Percentiles rank a stretch among this genome's conserved stretches.
These are phyloP conservation scores for Microcebus ravelobensis DNA, from an alignment of 2,113 vertebrate genomes.

Conservation along the genomic window DNA sequence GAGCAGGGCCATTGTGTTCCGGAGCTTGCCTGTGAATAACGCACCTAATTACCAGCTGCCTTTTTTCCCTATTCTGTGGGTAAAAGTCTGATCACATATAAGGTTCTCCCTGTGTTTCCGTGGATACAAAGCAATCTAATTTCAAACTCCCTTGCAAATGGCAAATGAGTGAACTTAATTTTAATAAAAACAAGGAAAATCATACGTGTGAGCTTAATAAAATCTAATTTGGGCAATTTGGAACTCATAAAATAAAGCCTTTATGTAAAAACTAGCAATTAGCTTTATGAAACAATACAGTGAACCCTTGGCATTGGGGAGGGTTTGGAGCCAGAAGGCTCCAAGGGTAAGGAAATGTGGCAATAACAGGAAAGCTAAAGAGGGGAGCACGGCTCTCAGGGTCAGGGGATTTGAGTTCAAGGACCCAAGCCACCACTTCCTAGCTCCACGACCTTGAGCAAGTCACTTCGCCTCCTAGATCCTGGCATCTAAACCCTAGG, in stretches of 20 bases:
- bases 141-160: slow-evolving; percentile 85
- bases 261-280: slow-evolving; percentile 80
- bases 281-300: slow-evolving; percentile 70
- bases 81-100: slow-evolving; percentile 84
- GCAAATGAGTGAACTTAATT: slow-evolving; percentile 86
- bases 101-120: slow-evolving; percentile 85
- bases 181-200: slow-evolving; percentile 87
- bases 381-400: not conserved
- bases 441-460: not conserved
- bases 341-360: not conserved
- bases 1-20: slow-evolving; percentile 54
- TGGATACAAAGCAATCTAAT: slow-evolving; percentile 87
- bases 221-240: slow-evolving; percentile 82
- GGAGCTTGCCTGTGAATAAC: slow-evolving; percentile 81
- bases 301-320: slow-evolving; percentile 38
- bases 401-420: not conserved
- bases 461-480: not conserved
- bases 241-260: slow-evolving; percentile 79
- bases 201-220: slow-evolving; percentile 77
- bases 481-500: not conserved
- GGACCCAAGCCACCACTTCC: not conserved
- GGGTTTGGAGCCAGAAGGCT: not conserved
- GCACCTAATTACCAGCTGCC: slow-evolving; percentile 83
- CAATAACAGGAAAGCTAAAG: not conserved
- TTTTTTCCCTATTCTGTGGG: slow-evolving; percentile 76